Evolutionary conservation across 2,888 invertebrate species (phyloP).

Genomic region (Drosophila maculinotata): DNA sequence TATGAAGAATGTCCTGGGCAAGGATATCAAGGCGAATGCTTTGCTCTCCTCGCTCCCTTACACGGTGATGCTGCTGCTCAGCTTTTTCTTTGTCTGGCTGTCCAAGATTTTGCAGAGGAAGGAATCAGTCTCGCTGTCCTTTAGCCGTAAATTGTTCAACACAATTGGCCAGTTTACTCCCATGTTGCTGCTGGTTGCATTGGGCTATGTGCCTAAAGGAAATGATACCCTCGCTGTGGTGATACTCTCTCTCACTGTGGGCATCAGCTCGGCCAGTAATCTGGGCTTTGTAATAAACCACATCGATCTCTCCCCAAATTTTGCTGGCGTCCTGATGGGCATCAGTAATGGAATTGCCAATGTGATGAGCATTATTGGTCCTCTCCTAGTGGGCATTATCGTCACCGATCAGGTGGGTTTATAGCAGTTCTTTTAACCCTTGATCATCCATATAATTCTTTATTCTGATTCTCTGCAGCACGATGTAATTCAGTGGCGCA

Average conservation of each 20-base stretch:
- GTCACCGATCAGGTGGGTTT: slow-evolving; percentile 86
- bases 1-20: slow-evolving; percentile 89
- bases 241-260: slow-evolving; percentile 87
- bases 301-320: slow-evolving; percentile 89
- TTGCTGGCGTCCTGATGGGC: slow-evolving; percentile 90
- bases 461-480: slow-evolving; percentile 85
- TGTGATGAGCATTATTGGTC: slow-evolving; percentile 88
- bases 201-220: slow-evolving; percentile 85
- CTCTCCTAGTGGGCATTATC: slow-evolving; percentile 87
- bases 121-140: slow-evolving; percentile 84
- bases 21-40: slow-evolving; percentile 89
- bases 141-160: slow-evolving; percentile 83
- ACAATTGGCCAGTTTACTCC: slow-evolving; percentile 85
- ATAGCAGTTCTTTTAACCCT: no score
- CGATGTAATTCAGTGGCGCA: slow-evolving; percentile 89
- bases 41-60: slow-evolving; percentile 86
- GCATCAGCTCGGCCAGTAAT: slow-evolving; percentile 86
- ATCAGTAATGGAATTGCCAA: slow-evolving; percentile 89
- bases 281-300: slow-evolving; percentile 88
- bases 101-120: slow-evolving; percentile 63
- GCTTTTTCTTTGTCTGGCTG: slow-evolving; percentile 87
- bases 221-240: slow-evolving; percentile 85
- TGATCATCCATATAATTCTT: neutral
- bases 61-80: slow-evolving; percentile 86
- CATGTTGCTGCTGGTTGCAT: slow-evolving; percentile 86